These are phyloP conservation scores for Acleris emargana DNA, from an alignment of 2,888 invertebrate genomes.

Conservation along the genomic window DNA sequence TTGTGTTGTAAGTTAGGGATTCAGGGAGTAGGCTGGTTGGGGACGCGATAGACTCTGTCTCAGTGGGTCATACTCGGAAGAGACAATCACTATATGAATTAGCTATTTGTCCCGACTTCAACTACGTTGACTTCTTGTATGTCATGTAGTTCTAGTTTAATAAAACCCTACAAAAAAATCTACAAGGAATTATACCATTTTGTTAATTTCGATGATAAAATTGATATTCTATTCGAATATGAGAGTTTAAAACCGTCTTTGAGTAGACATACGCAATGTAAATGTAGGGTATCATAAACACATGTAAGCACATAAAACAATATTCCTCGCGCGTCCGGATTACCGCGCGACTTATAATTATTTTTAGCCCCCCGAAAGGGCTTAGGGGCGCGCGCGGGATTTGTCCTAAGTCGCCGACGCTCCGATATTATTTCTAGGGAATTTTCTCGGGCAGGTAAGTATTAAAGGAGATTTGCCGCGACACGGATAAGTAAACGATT, in stretches of 20 bases:
- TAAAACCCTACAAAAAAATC: no score
- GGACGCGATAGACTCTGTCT: not conserved
- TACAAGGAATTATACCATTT: no score
- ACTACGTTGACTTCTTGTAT: no score
- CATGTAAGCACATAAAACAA: constrained; percentile 50
- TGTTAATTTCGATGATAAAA: no score
- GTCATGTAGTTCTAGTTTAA: no score
- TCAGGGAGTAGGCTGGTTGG: not conserved
- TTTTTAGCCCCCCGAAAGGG: constrained; percentile 72
- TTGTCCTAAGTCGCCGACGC: constrained; percentile 69
- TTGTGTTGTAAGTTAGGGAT: constrained; percentile 30
- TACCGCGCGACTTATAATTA: constrained; percentile 61
- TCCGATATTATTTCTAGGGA: constrained; percentile 79
- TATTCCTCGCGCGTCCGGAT: constrained; percentile 49
- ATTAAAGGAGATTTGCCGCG: constrained; percentile 64
- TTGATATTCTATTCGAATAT: no score
- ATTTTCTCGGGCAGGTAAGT: constrained; percentile 46
- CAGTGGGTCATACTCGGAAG: no score
- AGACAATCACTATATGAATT: no score
- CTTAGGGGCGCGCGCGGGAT: constrained; percentile 76
- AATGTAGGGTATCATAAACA: constrained; percentile 37
- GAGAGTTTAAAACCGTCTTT: not conserved
- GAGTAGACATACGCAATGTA: not conserved
- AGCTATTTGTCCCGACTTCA: no score
- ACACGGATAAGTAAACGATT: constrained; percentile 48